phyloP scores from a whole-genome alignment of 2,113 vertebrate genomes.

The Paratilapia polleni region DNA sequence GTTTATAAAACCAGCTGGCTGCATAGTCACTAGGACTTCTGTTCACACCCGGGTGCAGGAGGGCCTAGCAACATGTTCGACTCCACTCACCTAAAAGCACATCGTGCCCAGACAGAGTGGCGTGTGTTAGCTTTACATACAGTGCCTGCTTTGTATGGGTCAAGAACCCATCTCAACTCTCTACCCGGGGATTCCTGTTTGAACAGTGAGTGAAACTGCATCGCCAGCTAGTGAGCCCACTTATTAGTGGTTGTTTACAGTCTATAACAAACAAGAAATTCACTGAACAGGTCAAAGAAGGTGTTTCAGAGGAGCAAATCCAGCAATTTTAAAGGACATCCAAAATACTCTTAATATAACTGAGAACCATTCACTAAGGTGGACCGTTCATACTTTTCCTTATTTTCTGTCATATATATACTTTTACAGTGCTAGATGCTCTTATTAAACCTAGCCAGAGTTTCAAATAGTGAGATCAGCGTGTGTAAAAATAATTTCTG shows the following conservation, averaged over 20 bases:
- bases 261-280: not conserved
- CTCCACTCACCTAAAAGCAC: constrained; percentile 22
- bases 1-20: constrained; percentile 49
- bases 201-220: not conserved
- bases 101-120: constrained; percentile 44
- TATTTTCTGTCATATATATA: not conserved
- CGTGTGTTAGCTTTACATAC: constrained; percentile 47
- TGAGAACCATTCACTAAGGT: not conserved
- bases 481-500: not conserved
- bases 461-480: not conserved
- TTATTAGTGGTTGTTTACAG: not conserved
- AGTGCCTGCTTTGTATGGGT: constrained; percentile 52
- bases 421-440: not conserved
- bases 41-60: constrained; percentile 41
- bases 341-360: not conserved
- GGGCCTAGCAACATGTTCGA: constrained; percentile 13
- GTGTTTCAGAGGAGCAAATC: not conserved
- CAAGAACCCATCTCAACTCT: constrained; percentile 34
- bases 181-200: constrained; percentile 37
- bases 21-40: constrained; percentile 52
- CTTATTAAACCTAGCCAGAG: not conserved
- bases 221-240: not conserved
- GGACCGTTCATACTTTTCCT: not conserved
- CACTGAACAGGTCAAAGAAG: not conserved
- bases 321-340: not conserved